A percentile compares a stretch with the other conserved stretches of the same genome.
phyloP scores from a whole-genome alignment of 1,140 invertebrate genomes.

The Andrena cerasifolii region DNA sequence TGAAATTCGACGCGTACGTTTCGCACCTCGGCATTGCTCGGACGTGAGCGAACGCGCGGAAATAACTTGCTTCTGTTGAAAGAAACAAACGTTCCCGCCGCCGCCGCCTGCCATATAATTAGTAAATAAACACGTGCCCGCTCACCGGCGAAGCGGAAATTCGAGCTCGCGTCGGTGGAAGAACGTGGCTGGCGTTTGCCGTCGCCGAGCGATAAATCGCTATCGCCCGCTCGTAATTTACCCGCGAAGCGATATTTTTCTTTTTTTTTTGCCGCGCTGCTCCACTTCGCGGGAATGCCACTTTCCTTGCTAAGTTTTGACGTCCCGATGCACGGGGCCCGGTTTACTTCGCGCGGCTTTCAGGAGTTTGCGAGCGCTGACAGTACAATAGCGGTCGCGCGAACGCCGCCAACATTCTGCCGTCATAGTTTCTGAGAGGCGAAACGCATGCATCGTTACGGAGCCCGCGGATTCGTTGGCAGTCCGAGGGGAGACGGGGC shows the following conservation, averaged over 20 bases:
- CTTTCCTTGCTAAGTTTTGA: constrained; percentile 45
- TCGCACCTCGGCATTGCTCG: neutral
- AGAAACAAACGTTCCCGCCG: neutral
- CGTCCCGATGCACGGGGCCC: constrained; percentile 10
- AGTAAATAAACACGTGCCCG: constrained; percentile 18
- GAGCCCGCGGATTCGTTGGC: constrained; percentile 6
- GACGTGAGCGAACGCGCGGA: neutral
- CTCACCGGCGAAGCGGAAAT: neutral
- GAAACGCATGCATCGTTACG: constrained; percentile 5
- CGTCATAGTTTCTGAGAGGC: constrained; percentile 33
- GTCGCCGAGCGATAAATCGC: constrained; percentile 32
- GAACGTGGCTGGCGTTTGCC: constrained; percentile 3
- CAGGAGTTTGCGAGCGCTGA: constrained; percentile 40
- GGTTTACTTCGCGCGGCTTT: constrained; percentile 19
- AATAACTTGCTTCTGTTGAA: neutral
- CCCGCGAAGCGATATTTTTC: constrained; percentile 32
- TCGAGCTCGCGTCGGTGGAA: neutral
- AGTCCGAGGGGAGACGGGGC: neutral
- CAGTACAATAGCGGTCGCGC: constrained; percentile 52
- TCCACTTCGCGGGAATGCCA: constrained; percentile 3
- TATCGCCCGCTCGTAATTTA: constrained; percentile 41
- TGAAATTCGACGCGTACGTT: neutral
- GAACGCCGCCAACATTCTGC: constrained; percentile 41
- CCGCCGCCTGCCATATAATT: neutral
- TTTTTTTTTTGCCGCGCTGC: too few relatives aligned